Evolutionary conservation across 2,888 invertebrate genomes (phyloP).

Genomic region (Caenorhabditis panamensis): DNA sequence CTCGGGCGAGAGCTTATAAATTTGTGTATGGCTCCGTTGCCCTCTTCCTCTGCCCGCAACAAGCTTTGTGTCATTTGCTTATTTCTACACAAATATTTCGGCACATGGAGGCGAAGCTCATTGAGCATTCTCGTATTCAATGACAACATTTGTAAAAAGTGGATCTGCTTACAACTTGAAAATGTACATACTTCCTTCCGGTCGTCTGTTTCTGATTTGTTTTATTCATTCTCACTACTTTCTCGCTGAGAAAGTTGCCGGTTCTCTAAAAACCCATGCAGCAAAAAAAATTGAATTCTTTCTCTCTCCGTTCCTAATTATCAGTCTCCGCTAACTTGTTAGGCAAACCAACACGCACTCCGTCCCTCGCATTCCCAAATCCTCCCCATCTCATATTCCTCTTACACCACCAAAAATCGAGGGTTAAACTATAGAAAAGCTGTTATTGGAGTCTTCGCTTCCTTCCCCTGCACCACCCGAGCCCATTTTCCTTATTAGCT

Average conservation of each 20-base stretch:
- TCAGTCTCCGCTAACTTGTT: constrained; percentile 5
- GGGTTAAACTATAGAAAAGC: constrained; percentile 40
- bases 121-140: constrained; percentile 57
- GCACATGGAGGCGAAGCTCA: constrained; percentile 47
- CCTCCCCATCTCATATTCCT: constrained; percentile 27
- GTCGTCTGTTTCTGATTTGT: neutral
- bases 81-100: constrained; percentile 56
- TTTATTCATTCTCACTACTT: neutral
- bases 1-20: constrained; percentile 36
- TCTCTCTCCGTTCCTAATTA: constrained; percentile 10
- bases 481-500: constrained; percentile 55
- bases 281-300: neutral
- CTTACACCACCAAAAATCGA: constrained; percentile 2
- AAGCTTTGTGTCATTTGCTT: constrained; percentile 57
- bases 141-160: constrained; percentile 47
- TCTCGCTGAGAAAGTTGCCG: neutral
- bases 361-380: constrained; percentile 1
- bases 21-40: constrained; percentile 30
- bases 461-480: constrained; percentile 15
- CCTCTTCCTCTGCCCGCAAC: constrained; percentile 27
- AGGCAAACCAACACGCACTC: neutral
- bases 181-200: constrained; percentile 21
- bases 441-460: constrained; percentile 38
- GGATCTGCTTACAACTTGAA: constrained; percentile 47
- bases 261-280: neutral